Evolutionary conservation across 1,140 invertebrate genomes (phyloP), one percentile per base, ranked within the genome.

Genomic region (Anadara kagoshimensis): DNA sequence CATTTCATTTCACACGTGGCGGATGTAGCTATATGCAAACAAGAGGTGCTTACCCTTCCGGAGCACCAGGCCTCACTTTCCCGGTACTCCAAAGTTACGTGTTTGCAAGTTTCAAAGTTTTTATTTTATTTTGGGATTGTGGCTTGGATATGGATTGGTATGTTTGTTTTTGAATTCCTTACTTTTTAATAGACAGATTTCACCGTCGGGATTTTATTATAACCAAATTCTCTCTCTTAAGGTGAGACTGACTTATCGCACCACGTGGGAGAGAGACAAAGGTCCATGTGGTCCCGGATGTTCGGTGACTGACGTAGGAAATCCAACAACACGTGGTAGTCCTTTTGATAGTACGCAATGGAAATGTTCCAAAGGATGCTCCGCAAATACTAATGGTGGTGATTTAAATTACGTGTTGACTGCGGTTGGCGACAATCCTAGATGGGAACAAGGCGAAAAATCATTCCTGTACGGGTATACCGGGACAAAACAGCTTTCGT

Each of bases 371-470:
- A 26, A 16, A 61, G 47, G 57, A 49, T 64, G 62, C 26, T 24
- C 44, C 11, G 36, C 29, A 44, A 16, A 45, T 29, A 29, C 45
- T 49, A 47, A 45, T 18, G 45, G 45, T 41, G 41, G 41, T 26
- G 47, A 69, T 22, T 24, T 69, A 16, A 69, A 69, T 53, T 69
- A 69, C 44, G 45, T 69, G 22, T 20, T 61, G 7, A 69, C 67
- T 24, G 58, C 57, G 5, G 7, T 69, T 16, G 57, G 57, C 4
- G 62, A 64, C 29, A 47, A 51, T 26, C 58, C 67, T 26, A 20
- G 18, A 43, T 69, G 67, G 67, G 67, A 69, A 47, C 67, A 69
- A 49, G 67, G 67, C 10, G 67, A 69, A 53, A 47, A 49, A n/a
- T 29, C 24, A 20, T 69, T 61, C 44, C 29, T 47, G 10, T 41